Conservation (phyloP, 2,888 invertebrate species). For the Abrostola triplasia region DNA sequence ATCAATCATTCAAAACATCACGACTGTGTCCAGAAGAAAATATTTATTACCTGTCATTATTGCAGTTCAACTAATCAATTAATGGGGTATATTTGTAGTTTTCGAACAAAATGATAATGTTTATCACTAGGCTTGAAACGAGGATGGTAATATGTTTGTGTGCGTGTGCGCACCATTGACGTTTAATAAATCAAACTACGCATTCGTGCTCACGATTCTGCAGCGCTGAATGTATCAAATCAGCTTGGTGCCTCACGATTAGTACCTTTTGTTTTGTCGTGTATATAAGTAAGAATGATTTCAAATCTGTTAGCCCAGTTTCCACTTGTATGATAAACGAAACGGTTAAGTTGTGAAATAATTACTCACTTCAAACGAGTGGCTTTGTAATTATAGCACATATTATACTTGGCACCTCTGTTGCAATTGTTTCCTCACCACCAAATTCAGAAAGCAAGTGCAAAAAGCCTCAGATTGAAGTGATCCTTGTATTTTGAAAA, state of each 20-base stretch:
- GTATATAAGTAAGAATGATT: conserved; percentile 63
- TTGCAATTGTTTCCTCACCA: background rate
- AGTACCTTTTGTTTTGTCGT: conserved; percentile 78
- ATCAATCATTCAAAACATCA: conserved; percentile 61
- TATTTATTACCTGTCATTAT: conserved; percentile 81
- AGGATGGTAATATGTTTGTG: conserved; percentile 43
- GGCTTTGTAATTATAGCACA: conserved; percentile 7
- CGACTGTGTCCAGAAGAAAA: conserved; percentile 58
- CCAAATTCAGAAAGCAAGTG: background rate
- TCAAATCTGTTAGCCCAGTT: conserved; percentile 77
- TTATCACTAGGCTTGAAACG: conserved; percentile 62
- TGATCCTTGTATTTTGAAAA: no score
- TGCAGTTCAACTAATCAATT: conserved; percentile 77
- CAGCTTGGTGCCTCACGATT: conserved; percentile 87
- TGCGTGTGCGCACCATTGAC: conserved; percentile 49
- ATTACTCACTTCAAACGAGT: conserved; percentile 30
- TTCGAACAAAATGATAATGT: conserved; percentile 56
- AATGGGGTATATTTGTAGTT: conserved; percentile 59
- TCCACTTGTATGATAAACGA: conserved; percentile 52
- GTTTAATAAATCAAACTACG: conserved; percentile 79
- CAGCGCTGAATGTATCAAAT: conserved; percentile 81
- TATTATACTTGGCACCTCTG: background rate
- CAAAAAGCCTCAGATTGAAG: no score
- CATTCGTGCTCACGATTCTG: conserved; percentile 81
- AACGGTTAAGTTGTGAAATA: conserved; percentile 31